Evolutionary conservation across 2,113 vertebrate genomes (phyloP).

Genomic region (Eira barbara): DNA sequence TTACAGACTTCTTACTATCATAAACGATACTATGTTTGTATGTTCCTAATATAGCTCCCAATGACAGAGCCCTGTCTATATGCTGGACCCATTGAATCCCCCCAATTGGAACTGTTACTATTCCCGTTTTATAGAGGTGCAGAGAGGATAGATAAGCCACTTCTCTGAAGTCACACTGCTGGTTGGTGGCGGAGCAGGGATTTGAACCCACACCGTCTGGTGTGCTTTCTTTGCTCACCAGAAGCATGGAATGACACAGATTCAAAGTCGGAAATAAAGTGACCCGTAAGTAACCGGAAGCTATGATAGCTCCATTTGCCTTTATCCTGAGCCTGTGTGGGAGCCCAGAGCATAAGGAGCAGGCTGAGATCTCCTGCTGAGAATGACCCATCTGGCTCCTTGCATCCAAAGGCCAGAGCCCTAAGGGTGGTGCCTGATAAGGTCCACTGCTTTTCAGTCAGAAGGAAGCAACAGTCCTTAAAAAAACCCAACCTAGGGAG

Average conservation of each 20-base stretch:
- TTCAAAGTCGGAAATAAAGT: not conserved
- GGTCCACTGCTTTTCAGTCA: not conserved
- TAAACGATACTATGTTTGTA: not conserved
- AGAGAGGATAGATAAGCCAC: not conserved
- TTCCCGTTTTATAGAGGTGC: not conserved
- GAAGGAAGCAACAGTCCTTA: not conserved
- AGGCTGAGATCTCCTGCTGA: not conserved
- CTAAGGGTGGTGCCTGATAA: rapidly evolving
- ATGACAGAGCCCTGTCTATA: not conserved
- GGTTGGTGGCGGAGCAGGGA: not conserved
- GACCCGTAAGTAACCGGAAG: not conserved
- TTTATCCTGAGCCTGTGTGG: not conserved
- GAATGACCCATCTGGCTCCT: too few relatives aligned
- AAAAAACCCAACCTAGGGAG: not conserved
- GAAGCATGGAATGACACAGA: not conserved
- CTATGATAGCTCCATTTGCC: not conserved
- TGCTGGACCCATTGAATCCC: not conserved
- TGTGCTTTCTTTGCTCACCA: not conserved
- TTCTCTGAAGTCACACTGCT: not conserved
- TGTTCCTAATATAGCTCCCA: not conserved
- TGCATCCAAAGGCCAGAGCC: not conserved
- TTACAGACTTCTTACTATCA: not conserved
- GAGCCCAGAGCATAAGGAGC: not conserved
- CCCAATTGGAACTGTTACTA: not conserved
- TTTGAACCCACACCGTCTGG: not conserved